A percentile compares a stretch with the other conserved stretches of the same genome.
These are phyloP conservation scores for Hymenochirus boettgeri DNA, from an alignment of 2,113 vertebrate species.

Conservation along the genomic window DNA sequence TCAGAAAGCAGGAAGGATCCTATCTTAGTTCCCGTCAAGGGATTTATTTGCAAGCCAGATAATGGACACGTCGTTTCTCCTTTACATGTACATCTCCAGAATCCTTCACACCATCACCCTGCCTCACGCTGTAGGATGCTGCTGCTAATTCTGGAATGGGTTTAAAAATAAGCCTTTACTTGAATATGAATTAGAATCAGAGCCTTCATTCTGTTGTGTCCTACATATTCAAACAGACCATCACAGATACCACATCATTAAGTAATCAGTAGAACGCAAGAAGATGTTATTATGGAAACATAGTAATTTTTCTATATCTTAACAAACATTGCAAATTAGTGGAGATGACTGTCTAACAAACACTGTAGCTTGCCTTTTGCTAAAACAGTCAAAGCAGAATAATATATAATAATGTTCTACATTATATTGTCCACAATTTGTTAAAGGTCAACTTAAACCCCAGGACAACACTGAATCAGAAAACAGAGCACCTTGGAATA, in stretches of 20 bases:
- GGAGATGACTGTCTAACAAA: too few species aligned
- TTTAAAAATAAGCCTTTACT: conserved; percentile 40
- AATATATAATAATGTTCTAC: too few species aligned
- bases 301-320: conserved; percentile 19
- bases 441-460: too few species aligned
- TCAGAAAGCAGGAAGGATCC: conserved; percentile 36
- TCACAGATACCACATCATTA: conserved; percentile 37
- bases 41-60: conserved; percentile 33
- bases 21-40: conserved; percentile 32
- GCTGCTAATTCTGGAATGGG: conserved; percentile 38
- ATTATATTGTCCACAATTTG: too few species aligned
- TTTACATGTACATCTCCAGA: conserved; percentile 36
- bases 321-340: too few species aligned
- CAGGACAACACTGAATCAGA: too few species aligned
- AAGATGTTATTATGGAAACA: background rate
- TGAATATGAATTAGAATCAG: conserved; percentile 39
- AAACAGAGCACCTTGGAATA: too few species aligned
- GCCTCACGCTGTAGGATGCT: conserved; percentile 32
- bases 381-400: too few species aligned
- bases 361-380: too few species aligned
- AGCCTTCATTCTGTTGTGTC: conserved; percentile 34
- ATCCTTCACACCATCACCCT: conserved; percentile 28
- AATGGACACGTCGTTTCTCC: conserved; percentile 34
- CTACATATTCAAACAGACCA: conserved; percentile 41
- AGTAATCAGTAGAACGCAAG: conserved; percentile 15